Evolutionary conservation across 1,140 invertebrate species (phyloP).

Genomic region (Diplogasteroides magnus): DNA sequence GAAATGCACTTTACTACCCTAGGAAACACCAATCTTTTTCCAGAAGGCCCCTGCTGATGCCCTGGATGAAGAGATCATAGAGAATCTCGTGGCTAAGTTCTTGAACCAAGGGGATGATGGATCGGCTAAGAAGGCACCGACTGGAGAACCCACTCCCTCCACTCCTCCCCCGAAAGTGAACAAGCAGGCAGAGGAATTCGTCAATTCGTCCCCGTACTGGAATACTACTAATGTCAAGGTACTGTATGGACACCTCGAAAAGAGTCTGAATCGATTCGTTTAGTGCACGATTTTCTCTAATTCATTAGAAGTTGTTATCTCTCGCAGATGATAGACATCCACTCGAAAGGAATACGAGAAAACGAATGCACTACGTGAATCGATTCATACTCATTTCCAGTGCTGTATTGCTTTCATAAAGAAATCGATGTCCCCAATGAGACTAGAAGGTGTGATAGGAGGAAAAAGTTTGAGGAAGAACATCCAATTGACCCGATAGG

Average conservation of each 20-base stretch:
- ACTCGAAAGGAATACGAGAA: no score
- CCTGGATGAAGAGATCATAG: slow-evolving; percentile 21
- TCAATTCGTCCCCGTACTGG: slow-evolving; percentile 30
- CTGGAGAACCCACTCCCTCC: not conserved
- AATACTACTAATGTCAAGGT: slow-evolving; percentile 21
- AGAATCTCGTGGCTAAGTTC: slow-evolving; percentile 21
- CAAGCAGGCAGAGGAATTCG: slow-evolving; percentile 15
- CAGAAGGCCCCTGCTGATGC: slow-evolving; percentile 22
- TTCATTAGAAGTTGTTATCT: not conserved
- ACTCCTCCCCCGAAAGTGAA: not conserved
- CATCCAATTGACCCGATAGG: no score
- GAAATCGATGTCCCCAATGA: no score
- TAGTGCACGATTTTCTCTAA: not conserved
- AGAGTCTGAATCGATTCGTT: no score
- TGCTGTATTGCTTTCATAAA: no score
- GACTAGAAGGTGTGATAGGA: no score
- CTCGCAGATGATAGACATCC: no score
- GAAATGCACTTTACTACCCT: no score
- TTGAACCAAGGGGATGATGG: slow-evolving; percentile 16
- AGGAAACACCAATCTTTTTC: not conserved
- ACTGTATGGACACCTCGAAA: not conserved
- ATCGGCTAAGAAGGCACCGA: no score
- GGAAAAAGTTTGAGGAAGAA: no score
- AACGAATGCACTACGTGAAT: no score
- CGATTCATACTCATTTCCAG: no score